These are phyloP conservation scores for Aporrectodea caliginosa DNA, from an alignment of 1,140 invertebrate genomes.

Conservation along the genomic window DNA sequence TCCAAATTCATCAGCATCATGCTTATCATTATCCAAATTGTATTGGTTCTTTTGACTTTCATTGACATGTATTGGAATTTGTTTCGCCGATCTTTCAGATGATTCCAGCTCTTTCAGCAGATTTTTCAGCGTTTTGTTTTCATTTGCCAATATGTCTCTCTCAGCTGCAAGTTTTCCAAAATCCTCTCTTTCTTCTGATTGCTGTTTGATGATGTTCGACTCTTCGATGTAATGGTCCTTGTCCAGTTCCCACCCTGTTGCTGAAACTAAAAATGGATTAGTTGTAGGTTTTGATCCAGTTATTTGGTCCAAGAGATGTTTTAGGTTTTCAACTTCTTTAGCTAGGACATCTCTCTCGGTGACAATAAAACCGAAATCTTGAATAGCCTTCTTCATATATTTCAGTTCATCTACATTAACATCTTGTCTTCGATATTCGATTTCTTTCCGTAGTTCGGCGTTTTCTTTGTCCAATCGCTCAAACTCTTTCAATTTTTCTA, in stretches of 20 bases:
- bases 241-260: no score
- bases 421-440: no score
- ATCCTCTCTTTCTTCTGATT: neutral
- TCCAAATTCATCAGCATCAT: neutral
- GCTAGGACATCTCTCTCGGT: neutral
- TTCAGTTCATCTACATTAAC: no score
- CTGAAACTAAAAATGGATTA: no score
- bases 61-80: neutral
- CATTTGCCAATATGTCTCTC: neutral
- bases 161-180: neutral
- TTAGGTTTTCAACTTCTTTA: neutral
- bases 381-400: no score
- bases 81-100: neutral
- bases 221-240: no score
- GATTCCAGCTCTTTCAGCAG: neutral
- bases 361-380: neutral
- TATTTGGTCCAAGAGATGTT: neutral
- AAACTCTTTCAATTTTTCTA: neutral
- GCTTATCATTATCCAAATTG: no score
- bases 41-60: neutral
- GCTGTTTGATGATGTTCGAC: no score
- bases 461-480: neutral
- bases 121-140: neutral
- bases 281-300: no score
- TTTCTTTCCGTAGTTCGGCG: neutral